phyloP scores from a whole-genome alignment of 2,113 vertebrate species.

The Pipa parva region DNA sequence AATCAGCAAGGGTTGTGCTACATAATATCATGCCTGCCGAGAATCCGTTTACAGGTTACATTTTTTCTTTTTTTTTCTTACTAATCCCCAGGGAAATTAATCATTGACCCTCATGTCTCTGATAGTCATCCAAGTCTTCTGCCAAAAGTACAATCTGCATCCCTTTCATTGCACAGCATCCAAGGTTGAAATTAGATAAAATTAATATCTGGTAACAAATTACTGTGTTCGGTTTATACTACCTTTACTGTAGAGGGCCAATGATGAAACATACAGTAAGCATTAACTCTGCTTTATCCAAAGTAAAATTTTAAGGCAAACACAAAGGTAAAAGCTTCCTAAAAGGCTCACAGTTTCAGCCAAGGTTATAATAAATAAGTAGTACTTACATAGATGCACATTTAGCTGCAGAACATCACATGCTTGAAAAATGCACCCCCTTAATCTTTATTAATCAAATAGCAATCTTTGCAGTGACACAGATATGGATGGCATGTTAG shows the following conservation, averaged over 20 bases:
- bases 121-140: slow-evolving; percentile 1
- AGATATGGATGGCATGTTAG: slow-evolving; percentile 1
- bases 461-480: slow-evolving; percentile 8
- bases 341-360: slow-evolving; percentile 16
- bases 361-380: slow-evolving; percentile 34
- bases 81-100: slow-evolving; percentile 27
- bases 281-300: slow-evolving; percentile 29
- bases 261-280: slow-evolving; percentile 28
- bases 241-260: slow-evolving; percentile 23
- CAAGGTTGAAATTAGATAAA: slow-evolving; percentile 24
- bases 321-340: slow-evolving; percentile 35
- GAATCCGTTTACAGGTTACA: slow-evolving; percentile 21
- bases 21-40: slow-evolving; percentile 1
- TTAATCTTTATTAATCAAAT: slow-evolving; percentile 21
- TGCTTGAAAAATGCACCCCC: slow-evolving; percentile 1
- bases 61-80: slow-evolving; percentile 12
- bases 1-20: slow-evolving; percentile 20
- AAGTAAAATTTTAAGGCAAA: slow-evolving; percentile 20
- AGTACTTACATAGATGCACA: slow-evolving; percentile 13
- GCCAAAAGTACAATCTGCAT: slow-evolving; percentile 30
- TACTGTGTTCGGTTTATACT: slow-evolving; percentile 17
- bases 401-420: slow-evolving; percentile 22
- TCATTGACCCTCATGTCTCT: slow-evolving; percentile 14
- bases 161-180: slow-evolving; percentile 15
- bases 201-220: slow-evolving; percentile 37